Conservation (phyloP, 2,888 invertebrate genomes). For the Nysson spinosus region DNA sequence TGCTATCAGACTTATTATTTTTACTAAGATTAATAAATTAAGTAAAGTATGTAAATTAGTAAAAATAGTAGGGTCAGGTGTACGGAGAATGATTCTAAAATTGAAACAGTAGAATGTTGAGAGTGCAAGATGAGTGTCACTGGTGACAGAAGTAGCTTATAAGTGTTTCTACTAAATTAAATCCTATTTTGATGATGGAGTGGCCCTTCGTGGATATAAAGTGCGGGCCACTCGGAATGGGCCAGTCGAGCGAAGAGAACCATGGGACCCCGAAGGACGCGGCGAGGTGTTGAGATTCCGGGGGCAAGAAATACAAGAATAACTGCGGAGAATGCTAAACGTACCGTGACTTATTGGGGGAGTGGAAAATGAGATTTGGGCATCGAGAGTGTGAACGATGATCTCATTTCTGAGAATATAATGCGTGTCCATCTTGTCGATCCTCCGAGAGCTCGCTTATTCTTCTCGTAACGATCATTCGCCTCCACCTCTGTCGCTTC, state of each 20-base stretch:
- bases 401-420: constrained; percentile 60
- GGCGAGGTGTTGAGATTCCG: constrained; percentile 41
- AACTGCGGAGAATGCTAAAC: constrained; percentile 72
- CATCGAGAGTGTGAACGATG: constrained; percentile 64
- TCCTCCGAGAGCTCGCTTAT: neutral
- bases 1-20: no score
- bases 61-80: no score
- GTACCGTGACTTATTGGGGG: constrained; percentile 74
- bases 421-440: constrained; percentile 34
- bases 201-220: constrained; percentile 37
- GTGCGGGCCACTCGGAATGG: constrained; percentile 26
- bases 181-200: constrained; percentile 55
- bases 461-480: neutral
- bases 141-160: constrained; percentile 51
- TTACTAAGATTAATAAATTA: no score
- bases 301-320: constrained; percentile 67
- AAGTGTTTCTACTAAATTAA: constrained; percentile 68
- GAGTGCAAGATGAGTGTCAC: constrained; percentile 44
- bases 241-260: constrained; percentile 9
- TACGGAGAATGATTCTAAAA: no score
- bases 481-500: neutral
- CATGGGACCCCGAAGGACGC: constrained; percentile 14
- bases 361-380: constrained; percentile 64
- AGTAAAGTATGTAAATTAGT: no score
- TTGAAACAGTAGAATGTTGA: neutral